These are phyloP conservation scores for Microtus montanus DNA, from an alignment of 2,113 vertebrate species.

Conservation along the genomic window DNA sequence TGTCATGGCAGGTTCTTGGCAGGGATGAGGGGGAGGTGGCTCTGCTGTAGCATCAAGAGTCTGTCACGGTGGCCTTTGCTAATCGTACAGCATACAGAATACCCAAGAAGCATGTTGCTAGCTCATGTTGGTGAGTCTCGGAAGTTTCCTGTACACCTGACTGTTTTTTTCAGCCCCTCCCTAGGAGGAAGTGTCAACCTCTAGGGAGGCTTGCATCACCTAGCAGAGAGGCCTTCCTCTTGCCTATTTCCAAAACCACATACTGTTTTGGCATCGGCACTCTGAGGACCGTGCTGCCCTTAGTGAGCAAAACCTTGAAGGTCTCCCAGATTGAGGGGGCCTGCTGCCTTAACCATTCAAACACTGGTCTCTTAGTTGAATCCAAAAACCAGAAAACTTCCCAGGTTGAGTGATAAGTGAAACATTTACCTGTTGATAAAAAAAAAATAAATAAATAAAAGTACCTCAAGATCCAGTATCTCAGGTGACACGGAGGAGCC, in stretches of 20 bases:
- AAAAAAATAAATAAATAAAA: neutral
- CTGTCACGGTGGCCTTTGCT: neutral
- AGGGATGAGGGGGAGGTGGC: neutral
- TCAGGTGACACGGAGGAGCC: neutral
- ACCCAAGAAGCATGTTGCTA: neutral
- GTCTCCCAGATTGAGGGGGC: too few relatives aligned
- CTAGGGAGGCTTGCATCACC: neutral
- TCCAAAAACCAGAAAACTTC: slow-evolving; percentile 15
- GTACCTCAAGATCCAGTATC: neutral
- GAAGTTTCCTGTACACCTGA: neutral
- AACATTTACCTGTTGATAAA: neutral
- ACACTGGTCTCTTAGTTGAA: neutral
- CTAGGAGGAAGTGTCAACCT: neutral
- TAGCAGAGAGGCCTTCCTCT: neutral
- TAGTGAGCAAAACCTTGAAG: neutral
- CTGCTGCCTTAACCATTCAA: neutral
- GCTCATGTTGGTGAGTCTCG: neutral
- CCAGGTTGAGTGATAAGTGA: neutral
- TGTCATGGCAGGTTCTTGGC: accelerated
- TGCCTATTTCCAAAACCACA: neutral
- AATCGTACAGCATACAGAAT: accelerated
- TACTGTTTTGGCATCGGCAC: neutral
- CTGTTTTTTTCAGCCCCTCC: neutral
- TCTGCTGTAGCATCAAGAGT: neutral
- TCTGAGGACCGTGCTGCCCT: accelerated